phyloP scores from a whole-genome alignment of 2,888 invertebrate genomes.

The Heliconius ismenius region DNA sequence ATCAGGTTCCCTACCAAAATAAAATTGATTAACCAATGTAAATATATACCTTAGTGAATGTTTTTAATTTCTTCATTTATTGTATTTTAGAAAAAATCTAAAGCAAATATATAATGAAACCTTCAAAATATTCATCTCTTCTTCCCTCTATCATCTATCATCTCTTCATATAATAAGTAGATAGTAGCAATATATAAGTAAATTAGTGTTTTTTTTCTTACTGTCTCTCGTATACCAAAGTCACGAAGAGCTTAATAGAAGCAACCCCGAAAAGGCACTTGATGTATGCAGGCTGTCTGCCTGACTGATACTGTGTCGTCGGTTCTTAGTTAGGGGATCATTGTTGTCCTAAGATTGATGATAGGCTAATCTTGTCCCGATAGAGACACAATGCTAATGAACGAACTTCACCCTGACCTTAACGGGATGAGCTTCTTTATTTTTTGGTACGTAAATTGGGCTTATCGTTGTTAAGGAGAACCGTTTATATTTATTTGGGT shows the following conservation, averaged over 20 bases:
- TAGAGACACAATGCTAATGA: slow-evolving; percentile 54
- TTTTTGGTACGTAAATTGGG: slow-evolving; percentile 9
- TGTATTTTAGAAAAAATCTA: too few species aligned
- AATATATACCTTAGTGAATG: too few species aligned
- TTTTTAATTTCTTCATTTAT: too few species aligned
- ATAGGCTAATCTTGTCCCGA: slow-evolving; percentile 61
- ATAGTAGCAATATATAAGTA: background rate
- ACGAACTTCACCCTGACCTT: slow-evolving; percentile 45
- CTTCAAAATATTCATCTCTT: background rate
- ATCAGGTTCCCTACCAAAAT: too few species aligned
- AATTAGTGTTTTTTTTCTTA: background rate
- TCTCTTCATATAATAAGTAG: background rate
- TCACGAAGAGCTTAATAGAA: slow-evolving; percentile 21
- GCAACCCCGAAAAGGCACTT: slow-evolving; percentile 45
- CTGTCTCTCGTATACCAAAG: slow-evolving; percentile 10
- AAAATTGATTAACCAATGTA: too few species aligned
- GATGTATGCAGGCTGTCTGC: slow-evolving; percentile 51
- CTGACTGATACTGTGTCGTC: slow-evolving; percentile 61
- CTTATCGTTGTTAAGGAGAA: background rate
- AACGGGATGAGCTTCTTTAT: background rate
- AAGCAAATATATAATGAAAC: background rate
- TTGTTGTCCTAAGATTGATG: slow-evolving; percentile 71
- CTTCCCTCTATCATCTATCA: too few species aligned
- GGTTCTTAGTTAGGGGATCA: slow-evolving; percentile 70
- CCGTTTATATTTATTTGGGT: background rate